Evolutionary conservation across 2,888 invertebrate genomes (phyloP).

Genomic region (Antheraea assamensis): DNA sequence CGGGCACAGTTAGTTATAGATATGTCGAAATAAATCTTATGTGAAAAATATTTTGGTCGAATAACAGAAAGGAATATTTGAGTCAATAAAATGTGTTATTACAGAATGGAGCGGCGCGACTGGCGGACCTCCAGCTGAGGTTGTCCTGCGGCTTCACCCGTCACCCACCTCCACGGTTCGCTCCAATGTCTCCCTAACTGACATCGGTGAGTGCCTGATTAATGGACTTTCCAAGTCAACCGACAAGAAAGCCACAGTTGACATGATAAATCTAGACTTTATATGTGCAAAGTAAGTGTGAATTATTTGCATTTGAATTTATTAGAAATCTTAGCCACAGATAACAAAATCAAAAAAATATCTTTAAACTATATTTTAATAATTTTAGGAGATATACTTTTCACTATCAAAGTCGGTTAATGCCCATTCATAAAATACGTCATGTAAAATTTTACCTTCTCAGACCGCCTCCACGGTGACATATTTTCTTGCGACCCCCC

Average conservation of each 20-base stretch:
- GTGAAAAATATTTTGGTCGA: neutral
- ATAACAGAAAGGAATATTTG: neutral
- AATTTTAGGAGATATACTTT: too few species aligned
- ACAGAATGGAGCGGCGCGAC: conserved; percentile 76
- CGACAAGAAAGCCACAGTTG: neutral
- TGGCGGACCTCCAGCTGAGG: conserved; percentile 74
- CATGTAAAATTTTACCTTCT: too few species aligned
- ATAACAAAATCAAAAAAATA: too few species aligned
- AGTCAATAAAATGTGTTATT: conserved; percentile 13
- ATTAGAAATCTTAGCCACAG: too few species aligned
- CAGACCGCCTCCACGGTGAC: too few species aligned
- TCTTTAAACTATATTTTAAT: too few species aligned
- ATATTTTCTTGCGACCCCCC: too few species aligned
- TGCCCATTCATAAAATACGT: too few species aligned
- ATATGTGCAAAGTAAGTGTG: neutral
- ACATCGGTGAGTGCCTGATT: conserved; percentile 49
- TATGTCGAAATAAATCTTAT: neutral
- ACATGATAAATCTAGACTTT: conserved; percentile 2
- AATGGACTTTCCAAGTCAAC: conserved; percentile 16
- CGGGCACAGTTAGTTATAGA: neutral
- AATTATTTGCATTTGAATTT: too few species aligned
- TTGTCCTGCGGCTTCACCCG: conserved; percentile 69
- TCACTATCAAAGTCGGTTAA: too few species aligned
- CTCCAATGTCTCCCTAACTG: conserved; percentile 55
- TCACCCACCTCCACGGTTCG: conserved; percentile 48